Evolutionary conservation across 2,888 invertebrate species (phyloP), one percentile per base, ranked within the genome.

Genomic region (Ptilodon capucinus): DNA sequence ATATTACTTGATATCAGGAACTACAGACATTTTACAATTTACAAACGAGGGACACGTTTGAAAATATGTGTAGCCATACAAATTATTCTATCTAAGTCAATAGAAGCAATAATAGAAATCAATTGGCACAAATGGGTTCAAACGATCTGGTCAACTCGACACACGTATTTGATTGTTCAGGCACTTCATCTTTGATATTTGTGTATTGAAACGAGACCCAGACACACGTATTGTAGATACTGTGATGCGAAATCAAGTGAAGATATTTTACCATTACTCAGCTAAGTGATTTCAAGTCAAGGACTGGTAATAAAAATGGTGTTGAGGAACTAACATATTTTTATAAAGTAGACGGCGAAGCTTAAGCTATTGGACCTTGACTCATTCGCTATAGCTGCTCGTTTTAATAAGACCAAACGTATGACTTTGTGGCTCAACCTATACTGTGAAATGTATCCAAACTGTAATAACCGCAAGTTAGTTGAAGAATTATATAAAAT

Each of bases 101-200:
- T 60, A 65, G 58, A 64, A 58, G 45, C 51, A 65, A 55, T 60
- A 42, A 70, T 69, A 57, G 64, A 70, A 69, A 71, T 74, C 81
- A 81, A 81, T 79, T 81, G 81, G 57, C 52, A 60, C 72, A 79
- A n/a, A 76, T 73, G 64, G 70, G 75, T 59, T 77, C 75, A 75
- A 80, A 71, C 74, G 65, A 48, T 51, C 61, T 68, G 64, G 64
- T 68, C 72, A 72, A 59, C 54, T 60, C 39, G 53, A 48, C 28
- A 49, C 46, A 55, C 46, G 54, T 50, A 59, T 51, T 53, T 55
- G 56, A 54, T 62, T 66, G 52, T 54, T 50, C 48, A 53, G 46
- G 54, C 50, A 57, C 46, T 48, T 51, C 42, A 59, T 50, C 57
- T 60, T 54, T 56, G 50, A 40, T 54, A 64, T 54, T 66, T 44